phyloP scores from a whole-genome alignment of 2,888 invertebrate species.

The Harpagoxenus sublaevis region DNA sequence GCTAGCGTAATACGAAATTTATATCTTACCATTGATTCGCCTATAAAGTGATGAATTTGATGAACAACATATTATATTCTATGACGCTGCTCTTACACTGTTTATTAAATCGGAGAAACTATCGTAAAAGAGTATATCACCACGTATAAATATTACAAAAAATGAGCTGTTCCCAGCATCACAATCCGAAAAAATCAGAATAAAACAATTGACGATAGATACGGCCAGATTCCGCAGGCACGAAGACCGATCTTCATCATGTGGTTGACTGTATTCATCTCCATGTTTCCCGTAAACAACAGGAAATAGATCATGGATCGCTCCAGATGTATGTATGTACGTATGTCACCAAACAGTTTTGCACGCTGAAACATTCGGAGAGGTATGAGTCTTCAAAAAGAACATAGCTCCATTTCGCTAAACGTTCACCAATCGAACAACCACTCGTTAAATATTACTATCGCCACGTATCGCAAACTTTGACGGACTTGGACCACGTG shows the following conservation, averaged over 20 bases:
- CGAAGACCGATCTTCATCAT: neutral
- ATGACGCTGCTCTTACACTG: neutral
- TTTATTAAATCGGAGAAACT: too few species aligned
- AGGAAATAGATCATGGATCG: too few species aligned
- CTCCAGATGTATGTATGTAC: neutral
- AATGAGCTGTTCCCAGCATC: neutral
- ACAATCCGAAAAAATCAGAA: neutral
- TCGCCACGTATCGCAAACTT: neutral
- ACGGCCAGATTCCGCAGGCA: neutral
- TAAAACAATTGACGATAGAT: neutral
- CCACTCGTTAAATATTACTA: neutral
- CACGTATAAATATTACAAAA: neutral
- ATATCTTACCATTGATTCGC: constrained; percentile 27
- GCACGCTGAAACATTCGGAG: neutral
- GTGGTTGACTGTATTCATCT: constrained; percentile 17
- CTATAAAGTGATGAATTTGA: constrained; percentile 22
- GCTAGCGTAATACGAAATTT: neutral
- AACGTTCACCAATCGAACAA: neutral
- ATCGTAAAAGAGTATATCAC: too few species aligned
- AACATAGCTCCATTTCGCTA: neutral
- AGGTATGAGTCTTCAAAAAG: neutral
- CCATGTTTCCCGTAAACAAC: neutral
- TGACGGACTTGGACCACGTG: neutral
- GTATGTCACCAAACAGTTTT: neutral
- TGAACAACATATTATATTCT: neutral